These are phyloP conservation scores for Phyto melanocephala DNA, from an alignment of 2,888 invertebrate genomes.

Conservation along the genomic window DNA sequence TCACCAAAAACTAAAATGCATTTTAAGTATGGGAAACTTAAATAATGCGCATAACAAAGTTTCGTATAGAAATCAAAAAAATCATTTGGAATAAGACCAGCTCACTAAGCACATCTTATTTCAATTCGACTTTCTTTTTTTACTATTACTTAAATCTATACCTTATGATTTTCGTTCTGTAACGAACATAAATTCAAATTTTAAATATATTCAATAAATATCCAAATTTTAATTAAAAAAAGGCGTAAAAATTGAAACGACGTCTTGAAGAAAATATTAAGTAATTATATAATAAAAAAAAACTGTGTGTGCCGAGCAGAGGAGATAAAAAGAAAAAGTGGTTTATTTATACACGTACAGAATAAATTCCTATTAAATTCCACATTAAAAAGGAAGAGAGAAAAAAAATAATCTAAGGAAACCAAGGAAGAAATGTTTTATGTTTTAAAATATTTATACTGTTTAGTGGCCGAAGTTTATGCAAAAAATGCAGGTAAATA, in stretches of 20 bases:
- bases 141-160: not conserved
- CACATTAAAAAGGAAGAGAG: not conserved
- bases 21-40: not conserved
- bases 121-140: not conserved
- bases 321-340: not conserved
- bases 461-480: slow-evolving; percentile 66
- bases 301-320: not conserved
- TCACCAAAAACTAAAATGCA: not conserved
- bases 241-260: slow-evolving; percentile 11
- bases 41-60: slow-evolving; percentile 14
- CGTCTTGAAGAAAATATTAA: not conserved
- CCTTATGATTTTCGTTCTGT: not conserved
- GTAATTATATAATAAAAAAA: not conserved
- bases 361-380: slow-evolving; percentile 2
- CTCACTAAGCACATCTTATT: slow-evolving; percentile 30
- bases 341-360: slow-evolving; percentile 3
- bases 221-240: slow-evolving; percentile 18
- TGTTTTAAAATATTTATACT: slow-evolving; percentile 70
- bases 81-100: slow-evolving; percentile 38
- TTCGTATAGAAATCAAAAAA: slow-evolving; percentile 1
- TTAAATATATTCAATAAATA: too few relatives aligned
- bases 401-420: not conserved
- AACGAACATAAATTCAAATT: slow-evolving; percentile 15
- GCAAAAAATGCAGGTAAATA: slow-evolving; percentile 67
- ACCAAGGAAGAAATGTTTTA: slow-evolving; percentile 66